phyloP scores from a whole-genome alignment of 2,113 vertebrate genomes.

The Setophaga petechia region DNA sequence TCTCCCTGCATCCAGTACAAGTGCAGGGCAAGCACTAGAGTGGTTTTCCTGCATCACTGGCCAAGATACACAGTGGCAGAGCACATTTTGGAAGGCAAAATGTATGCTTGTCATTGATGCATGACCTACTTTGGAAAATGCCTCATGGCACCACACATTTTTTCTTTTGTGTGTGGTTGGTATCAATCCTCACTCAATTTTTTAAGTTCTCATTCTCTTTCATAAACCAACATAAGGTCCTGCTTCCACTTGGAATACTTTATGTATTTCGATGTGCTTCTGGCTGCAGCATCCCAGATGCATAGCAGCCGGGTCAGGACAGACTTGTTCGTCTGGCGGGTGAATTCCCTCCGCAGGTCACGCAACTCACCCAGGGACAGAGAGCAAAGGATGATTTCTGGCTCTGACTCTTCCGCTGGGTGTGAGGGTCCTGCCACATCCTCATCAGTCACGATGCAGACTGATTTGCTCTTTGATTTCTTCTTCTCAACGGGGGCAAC shows the following conservation, averaged over 20 bases:
- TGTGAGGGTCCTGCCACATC: no score
- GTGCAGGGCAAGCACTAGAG: neutral
- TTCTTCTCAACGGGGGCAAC: no score
- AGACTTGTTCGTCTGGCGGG: no score
- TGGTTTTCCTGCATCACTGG: neutral
- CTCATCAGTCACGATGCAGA: no score
- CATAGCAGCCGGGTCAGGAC: no score
- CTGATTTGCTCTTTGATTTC: no score
- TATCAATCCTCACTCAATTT: neutral
- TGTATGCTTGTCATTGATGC: neutral
- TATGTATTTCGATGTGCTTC: neutral
- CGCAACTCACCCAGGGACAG: no score
- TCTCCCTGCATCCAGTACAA: neutral
- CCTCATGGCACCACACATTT: neutral
- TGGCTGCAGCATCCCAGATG: neutral
- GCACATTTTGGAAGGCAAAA: neutral
- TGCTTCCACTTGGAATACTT: neutral
- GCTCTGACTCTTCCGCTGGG: no score
- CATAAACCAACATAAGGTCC: neutral
- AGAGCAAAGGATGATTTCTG: no score
- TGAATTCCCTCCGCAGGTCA: no score
- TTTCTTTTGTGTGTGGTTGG: accelerated
- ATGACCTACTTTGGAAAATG: neutral
- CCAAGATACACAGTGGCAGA: neutral
- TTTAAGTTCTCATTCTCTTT: neutral